Evolutionary conservation across 2,888 invertebrate species (phyloP).

Genomic region (Leptothorax acervorum): DNA sequence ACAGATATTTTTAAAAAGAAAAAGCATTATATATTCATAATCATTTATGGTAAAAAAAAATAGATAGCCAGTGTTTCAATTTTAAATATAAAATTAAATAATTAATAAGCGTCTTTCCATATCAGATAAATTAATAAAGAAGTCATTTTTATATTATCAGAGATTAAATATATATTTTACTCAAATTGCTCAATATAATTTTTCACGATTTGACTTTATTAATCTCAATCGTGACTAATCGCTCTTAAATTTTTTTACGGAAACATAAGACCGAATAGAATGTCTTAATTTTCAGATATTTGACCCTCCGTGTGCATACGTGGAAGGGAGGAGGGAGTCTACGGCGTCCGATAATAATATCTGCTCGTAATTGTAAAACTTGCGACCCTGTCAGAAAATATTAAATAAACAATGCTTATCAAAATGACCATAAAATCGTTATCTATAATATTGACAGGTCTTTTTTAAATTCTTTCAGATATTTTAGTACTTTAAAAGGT

Average conservation of each 20-base stretch:
- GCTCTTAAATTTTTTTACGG: not conserved
- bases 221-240: not conserved
- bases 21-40: not conserved
- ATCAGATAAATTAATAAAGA: not conserved
- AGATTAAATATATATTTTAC: not conserved
- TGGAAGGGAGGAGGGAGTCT: too few relatives aligned
- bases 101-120: not conserved
- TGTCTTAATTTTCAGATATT: too few relatives aligned
- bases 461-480: too few relatives aligned
- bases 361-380: too few relatives aligned
- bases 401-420: too few relatives aligned
- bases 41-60: not conserved
- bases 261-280: not conserved
- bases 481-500: too few relatives aligned
- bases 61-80: not conserved
- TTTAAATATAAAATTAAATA: not conserved
- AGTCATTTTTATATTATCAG: not conserved
- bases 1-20: not conserved
- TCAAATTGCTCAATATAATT: not conserved
- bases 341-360: too few relatives aligned
- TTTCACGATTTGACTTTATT: not conserved
- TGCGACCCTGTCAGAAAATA: too few relatives aligned
- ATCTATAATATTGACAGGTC: too few relatives aligned
- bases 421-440: too few relatives aligned
- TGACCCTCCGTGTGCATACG: not conserved